These are phyloP conservation scores for Aurelia coerulea DNA, from an alignment of 30 jellyfish, hydroid and myxozoan genomes.

Conservation along the genomic window DNA sequence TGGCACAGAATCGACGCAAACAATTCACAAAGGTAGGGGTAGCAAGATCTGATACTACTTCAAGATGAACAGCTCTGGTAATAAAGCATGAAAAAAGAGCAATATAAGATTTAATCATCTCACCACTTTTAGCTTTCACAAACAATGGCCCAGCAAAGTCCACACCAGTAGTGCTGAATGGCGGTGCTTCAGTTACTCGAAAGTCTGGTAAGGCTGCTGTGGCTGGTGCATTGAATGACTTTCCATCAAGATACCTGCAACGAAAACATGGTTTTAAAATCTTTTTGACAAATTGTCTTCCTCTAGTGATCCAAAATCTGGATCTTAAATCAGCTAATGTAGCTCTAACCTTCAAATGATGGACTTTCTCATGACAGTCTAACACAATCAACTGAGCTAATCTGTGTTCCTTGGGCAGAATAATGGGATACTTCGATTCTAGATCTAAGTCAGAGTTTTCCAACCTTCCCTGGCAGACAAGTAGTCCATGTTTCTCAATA, in stretches of 20 bases:
- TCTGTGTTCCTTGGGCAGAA: too few relatives aligned
- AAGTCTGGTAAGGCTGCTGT: slow-evolving; percentile 49
- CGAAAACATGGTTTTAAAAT: background rate
- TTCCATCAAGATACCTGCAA: slow-evolving; percentile 29
- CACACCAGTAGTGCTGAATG: slow-evolving; percentile 49
- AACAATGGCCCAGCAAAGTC: slow-evolving; percentile 64
- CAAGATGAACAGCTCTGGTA: slow-evolving; percentile 60
- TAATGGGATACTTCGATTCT: too few relatives aligned
- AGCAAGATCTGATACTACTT: slow-evolving; percentile 18
- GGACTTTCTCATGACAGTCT: too few relatives aligned
- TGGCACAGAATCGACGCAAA: slow-evolving; percentile 21
- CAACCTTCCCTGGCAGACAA: too few relatives aligned
- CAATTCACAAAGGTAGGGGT: slow-evolving; percentile 10
- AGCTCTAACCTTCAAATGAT: too few relatives aligned
- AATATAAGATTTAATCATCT: slow-evolving; percentile 21
- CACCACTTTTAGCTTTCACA: slow-evolving; percentile 5
- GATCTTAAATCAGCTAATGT: too few relatives aligned
- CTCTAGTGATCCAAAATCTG: too few relatives aligned
- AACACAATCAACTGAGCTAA: too few relatives aligned
- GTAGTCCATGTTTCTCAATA: too few relatives aligned
- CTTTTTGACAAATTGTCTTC: background rate
- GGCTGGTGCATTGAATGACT: slow-evolving; percentile 12
- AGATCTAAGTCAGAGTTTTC: too few relatives aligned
- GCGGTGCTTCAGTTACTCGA: slow-evolving; percentile 53
- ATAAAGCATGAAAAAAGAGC: slow-evolving; percentile 40